Evolutionary conservation across 2,888 invertebrate species (phyloP), one percentile per base, ranked within the genome.

Genomic region (Neelides folsomi): DNA sequence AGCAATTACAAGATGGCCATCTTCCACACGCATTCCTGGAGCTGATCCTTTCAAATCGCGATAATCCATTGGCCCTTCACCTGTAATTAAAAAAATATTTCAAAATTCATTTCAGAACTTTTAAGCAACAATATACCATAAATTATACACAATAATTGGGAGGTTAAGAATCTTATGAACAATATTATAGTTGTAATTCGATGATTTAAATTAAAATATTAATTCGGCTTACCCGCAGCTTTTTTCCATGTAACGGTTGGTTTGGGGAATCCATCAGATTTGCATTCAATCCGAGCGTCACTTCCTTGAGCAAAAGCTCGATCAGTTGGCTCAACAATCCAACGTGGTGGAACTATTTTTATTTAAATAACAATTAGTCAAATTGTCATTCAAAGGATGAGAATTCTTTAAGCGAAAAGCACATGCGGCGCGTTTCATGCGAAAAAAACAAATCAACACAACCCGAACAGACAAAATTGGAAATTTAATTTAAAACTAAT

Each of bases 241-340:
- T 86, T 83, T 75, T 90, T 92, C 92, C 92, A 92, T 65, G 88
- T 87, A 45, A 92, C 87, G 69, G 85, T 82, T 63, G 90, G 90
- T 77, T 86, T 87, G 57, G 90, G 92, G 76, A 90, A 92, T 67
- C 92, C 90, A 75, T 90, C 90, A 71, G 90, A 88, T 77, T 90
- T 90, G 73, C 92, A 92, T 78, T 92, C 90, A 67, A 92, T 86
- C 70, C 87, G 83, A 64, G 89, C 89, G 72, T 89, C 87, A 65
- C 88, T 88, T 64, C 90, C 89, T 75, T 90, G 89, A 63, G 90
- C 89, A 74, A 90, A 90, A 67, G 90, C 89, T 76, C 89, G 88
- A 71, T 92, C 90, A 68, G 88, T 88, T 51, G 92, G 92, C 73
- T 90, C 89, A 68, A 90, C 76, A 72, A 89, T 90, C 92, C 92